Evolutionary conservation across 1,140 invertebrate species (phyloP), one percentile per base, ranked within the genome.

Genomic region (Theocolax elegans): DNA sequence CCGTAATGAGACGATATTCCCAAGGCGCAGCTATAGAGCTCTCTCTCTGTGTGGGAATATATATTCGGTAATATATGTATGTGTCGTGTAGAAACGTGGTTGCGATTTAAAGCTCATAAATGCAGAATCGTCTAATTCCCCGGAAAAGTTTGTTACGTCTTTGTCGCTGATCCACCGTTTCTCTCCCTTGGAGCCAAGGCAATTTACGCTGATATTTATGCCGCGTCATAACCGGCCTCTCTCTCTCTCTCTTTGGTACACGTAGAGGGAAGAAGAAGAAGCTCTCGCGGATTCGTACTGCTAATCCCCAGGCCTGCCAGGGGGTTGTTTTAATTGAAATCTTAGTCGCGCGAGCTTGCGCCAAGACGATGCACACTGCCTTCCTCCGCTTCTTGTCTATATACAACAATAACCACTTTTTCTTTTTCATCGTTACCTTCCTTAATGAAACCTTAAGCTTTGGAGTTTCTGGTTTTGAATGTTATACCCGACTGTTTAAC

Each of bases 161-260:
- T 79, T 74, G 77, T 78, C 75, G 75, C 69, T 72, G 70, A 48
- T 74, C 72, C 71, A 68, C 68, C 66, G 72, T 72, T 78, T 74
- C 76, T 76, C 69, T 71, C 73, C 70, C 70, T 72, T 71, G 15
- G 58, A 60, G 59, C 70, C 54, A 68, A 75, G 79, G 78, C 81
- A 85, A 86, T 85, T 85, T 85, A 85, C 82, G 83, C 83, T 85
- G 83, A 84, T 86, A 85, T 86, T 86, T 86, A 86, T 86, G 83
- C 84, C 78, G 76, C 78, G 83, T 85, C 83, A 86, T 85, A 86
- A 86, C 83, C 81, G 79, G 66, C 72, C 71, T 73, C 53, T 67
- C 31, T 35, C 49, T 49, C 48, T 49, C 19, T 49, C 48, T 49
- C 63, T 58, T 60, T 48, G n/a, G 25, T 19, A 25, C 38, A 19